Evolutionary conservation across 2,888 invertebrate species (phyloP), one percentile per base, ranked within the genome.

Genomic region (Flexamia atlantica): DNA sequence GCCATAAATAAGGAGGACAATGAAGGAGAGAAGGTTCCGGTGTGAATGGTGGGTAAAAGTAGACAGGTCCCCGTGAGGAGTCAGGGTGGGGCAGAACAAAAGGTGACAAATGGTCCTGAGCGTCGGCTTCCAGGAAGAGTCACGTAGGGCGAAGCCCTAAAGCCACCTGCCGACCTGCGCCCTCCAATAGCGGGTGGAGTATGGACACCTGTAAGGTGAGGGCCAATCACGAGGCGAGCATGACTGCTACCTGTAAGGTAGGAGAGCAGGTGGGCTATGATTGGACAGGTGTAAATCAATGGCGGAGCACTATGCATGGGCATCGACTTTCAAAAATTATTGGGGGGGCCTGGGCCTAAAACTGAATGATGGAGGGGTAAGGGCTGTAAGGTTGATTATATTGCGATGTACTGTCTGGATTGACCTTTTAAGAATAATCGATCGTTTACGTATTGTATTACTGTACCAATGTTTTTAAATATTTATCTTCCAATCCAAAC

Each of bases 41-140:
- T 28, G 28, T 28, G 64, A 64, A 64, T 64, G 64, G 64, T 23
- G 20, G 20, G 57, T 57, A 57, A 57, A 57, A 46, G 46, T 46
- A 28, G 64, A 1, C 28, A 64, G 64, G 64, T 64, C 64, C 28
- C 64, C 17, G 28, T 64, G 25, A 64, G 64, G 30, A 64, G 64
- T 12, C 30, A 4, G 64, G 64, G 30, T 28, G 64, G 64, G 64
- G 23, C 64, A 0, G 25, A 12, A 57, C 50, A 50, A 50, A n/a
- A 50, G 23, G 57, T 57, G 64, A 64, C 64, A 64, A 64, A 64
- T 64, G 64, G 30, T 64, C 64, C 28, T 64, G 30, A 64, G 64
- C 17, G 28, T 10, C 28, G 17, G 64, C 28, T 64, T 25, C 25
- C 2, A 20, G 64, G 64, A 25, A 64, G 64, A 28, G 64, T 64